Conservation (phyloP, 2,113 vertebrate genomes). For the Catharus bicknelli region DNA sequence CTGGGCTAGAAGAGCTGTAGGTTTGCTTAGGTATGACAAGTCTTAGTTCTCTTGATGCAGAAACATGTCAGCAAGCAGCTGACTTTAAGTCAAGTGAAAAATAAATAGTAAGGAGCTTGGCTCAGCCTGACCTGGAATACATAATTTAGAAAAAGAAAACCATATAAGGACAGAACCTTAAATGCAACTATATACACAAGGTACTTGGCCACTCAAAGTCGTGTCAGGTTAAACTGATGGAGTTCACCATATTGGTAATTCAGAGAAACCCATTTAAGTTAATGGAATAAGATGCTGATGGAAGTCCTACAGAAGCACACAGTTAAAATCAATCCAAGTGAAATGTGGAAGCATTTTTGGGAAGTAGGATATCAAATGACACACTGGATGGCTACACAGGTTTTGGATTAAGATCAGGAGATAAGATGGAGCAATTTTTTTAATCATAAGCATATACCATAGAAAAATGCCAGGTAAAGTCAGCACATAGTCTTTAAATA, state of each 20-base stretch:
- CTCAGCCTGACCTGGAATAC: neutral
- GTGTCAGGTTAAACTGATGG: neutral
- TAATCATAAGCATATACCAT: neutral
- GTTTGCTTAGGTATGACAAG: neutral
- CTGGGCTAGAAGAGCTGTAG: neutral
- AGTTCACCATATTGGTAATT: neutral
- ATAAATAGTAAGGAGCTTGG: neutral
- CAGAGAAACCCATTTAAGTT: neutral
- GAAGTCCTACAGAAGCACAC: neutral
- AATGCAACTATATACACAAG: neutral
- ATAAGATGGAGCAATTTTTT: neutral
- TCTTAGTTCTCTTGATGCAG: neutral
- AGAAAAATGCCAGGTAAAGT: neutral
- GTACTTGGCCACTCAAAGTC: neutral
- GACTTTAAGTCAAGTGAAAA: neutral
- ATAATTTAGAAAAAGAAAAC: neutral
- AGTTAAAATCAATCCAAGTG: neutral
- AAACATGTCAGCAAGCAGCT: neutral
- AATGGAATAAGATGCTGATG: conserved; percentile 1
- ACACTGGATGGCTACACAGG: neutral
- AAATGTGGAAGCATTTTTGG: neutral
- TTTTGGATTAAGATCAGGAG: neutral
- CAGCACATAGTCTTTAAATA: neutral
- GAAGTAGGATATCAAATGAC: neutral
- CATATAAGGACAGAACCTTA: neutral